Conservation (phyloP, 2,888 invertebrate genomes). For the Agrypnus murinus region DNA sequence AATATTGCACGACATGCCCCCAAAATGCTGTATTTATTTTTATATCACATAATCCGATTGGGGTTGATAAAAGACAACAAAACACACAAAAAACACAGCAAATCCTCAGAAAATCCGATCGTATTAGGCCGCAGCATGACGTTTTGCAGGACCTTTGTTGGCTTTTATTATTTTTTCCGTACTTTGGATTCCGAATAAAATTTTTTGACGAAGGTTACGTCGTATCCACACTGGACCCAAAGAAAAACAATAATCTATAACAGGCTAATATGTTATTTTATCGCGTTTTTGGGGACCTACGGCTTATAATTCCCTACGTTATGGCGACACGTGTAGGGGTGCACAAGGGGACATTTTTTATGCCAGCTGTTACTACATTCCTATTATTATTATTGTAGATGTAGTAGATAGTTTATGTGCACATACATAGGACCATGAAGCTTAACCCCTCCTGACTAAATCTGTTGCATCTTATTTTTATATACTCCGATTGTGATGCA, state of each 20-base stretch:
- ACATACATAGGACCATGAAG: conserved; percentile 19
- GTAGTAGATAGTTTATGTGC: conserved; percentile 48
- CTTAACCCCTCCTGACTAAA: conserved; percentile 23
- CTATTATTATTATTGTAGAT: conserved; percentile 51
- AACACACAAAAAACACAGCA: conserved; percentile 37
- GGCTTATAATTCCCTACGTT: conserved; percentile 48
- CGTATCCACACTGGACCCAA: conserved; percentile 22
- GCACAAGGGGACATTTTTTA: conserved; percentile 51
- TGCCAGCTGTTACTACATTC: conserved; percentile 51
- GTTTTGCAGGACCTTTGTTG: conserved; percentile 40
- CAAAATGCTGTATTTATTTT: conserved; percentile 30
- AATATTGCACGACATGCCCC: conserved; percentile 26
- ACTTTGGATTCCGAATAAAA: conserved; percentile 25
- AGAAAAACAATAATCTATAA: conserved; percentile 48
- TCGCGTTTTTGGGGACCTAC: conserved; percentile 42
- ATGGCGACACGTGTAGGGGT: conserved; percentile 50
- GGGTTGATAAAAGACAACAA: conserved; percentile 41
- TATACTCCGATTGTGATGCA: conserved; percentile 16
- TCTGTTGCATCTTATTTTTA: conserved; percentile 42
- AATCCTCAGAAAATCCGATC: conserved; percentile 42
- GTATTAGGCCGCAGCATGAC: conserved; percentile 40
- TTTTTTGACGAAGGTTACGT: conserved; percentile 43
- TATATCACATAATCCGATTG: conserved; percentile 44
- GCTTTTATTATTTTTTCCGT: conserved; percentile 45
- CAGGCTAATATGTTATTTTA: conserved; percentile 50